Conservation (phyloP, 2,888 invertebrate species). For the Euproctis similis region DNA sequence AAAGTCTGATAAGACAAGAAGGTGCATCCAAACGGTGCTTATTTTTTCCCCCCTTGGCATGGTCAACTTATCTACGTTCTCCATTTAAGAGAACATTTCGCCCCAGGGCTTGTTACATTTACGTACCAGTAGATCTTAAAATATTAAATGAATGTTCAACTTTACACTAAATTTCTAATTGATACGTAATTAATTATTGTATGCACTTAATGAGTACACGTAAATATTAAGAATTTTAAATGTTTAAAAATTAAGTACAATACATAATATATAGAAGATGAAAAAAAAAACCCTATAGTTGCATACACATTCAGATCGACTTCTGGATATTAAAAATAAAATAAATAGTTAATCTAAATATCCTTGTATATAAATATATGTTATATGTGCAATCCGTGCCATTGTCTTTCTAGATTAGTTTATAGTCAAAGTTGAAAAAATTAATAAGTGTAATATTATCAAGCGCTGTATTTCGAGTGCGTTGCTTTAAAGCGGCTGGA, state of each 20-base stretch:
- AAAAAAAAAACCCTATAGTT: no score
- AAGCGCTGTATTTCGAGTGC: conserved; percentile 32
- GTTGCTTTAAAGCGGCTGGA: conserved; percentile 21
- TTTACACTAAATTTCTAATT: conserved; percentile 53
- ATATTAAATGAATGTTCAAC: conserved; percentile 53
- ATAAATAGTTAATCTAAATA: conserved; percentile 55
- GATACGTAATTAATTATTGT: conserved; percentile 62
- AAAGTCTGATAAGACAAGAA: conserved; percentile 45
- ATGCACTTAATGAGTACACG: conserved; percentile 67
- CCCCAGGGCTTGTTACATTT: conserved; percentile 15
- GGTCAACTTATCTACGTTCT: conserved; percentile 29
- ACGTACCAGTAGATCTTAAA: no score
- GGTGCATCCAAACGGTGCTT: conserved; percentile 50
- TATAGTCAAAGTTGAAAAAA: conserved; percentile 63
- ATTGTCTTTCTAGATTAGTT: conserved; percentile 72
- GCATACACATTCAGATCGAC: conserved; percentile 57
- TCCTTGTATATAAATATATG: conserved; percentile 63
- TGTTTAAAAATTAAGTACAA: conserved; percentile 64
- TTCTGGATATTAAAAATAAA: conserved; percentile 44
- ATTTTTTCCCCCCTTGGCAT: conserved; percentile 49
- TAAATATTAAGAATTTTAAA: conserved; percentile 50
- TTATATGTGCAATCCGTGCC: conserved; percentile 75
- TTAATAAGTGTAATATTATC: conserved; percentile 39
- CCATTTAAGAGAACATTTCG: conserved; percentile 13
- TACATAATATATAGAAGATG: no score